These are phyloP conservation scores for Dugesia japonica DNA, from an alignment of 2,888 invertebrate species.

Conservation along the genomic window DNA sequence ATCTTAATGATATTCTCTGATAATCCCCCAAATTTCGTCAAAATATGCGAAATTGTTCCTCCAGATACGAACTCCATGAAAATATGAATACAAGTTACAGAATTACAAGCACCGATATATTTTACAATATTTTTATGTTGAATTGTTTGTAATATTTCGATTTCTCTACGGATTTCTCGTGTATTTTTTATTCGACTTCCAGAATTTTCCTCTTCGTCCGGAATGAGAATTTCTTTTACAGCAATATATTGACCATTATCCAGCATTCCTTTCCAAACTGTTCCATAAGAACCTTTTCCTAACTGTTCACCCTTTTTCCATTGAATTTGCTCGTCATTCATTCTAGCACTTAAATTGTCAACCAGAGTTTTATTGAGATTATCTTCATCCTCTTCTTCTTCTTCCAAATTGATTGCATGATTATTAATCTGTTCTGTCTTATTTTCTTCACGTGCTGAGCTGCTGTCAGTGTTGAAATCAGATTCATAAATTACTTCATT, in stretches of 20 bases:
- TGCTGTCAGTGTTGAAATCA: background rate
- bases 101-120: constrained; percentile 47
- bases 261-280: constrained; percentile 48
- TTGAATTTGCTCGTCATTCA: constrained; percentile 20
- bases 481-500: background rate
- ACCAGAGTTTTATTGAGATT: too few relatives aligned
- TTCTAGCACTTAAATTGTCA: background rate
- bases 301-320: constrained; percentile 48
- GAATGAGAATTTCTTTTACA: constrained; percentile 47
- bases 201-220: constrained; percentile 41
- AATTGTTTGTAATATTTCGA: constrained; percentile 46
- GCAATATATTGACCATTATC: constrained; percentile 47
- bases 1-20: constrained; percentile 45
- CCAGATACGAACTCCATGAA: constrained; percentile 49
- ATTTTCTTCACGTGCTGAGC: background rate
- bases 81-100: constrained; percentile 45
- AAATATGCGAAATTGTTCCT: constrained; percentile 45
- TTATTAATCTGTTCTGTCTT: too few relatives aligned
- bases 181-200: background rate
- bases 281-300: constrained; percentile 47
- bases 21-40: constrained; percentile 46
- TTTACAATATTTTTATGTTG: constrained; percentile 48
- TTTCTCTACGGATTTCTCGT: constrained; percentile 46
- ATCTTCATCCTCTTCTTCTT: too few relatives aligned
- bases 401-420: too few relatives aligned